Evolutionary conservation across 1,140 invertebrate species (phyloP).

Genomic region (Saccostrea cuccullata): DNA sequence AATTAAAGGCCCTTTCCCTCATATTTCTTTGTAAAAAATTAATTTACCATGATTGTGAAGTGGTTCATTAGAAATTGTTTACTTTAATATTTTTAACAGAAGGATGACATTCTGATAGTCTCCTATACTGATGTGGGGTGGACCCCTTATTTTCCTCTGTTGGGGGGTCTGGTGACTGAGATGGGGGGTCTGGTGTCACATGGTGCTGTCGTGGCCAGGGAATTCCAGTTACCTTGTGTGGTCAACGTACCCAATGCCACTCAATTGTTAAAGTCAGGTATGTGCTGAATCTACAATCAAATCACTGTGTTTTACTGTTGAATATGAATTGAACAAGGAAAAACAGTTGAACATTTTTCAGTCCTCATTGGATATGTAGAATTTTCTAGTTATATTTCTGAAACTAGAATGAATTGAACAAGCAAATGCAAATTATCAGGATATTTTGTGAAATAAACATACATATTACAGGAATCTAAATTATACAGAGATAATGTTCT

Average conservation of each 20-base stretch:
- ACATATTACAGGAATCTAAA: too few species aligned
- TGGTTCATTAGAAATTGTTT: too few species aligned
- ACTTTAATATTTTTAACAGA: slow-evolving; percentile 66
- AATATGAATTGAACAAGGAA: too few species aligned
- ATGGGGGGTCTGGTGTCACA: slow-evolving; percentile 91
- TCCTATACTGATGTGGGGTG: slow-evolving; percentile 90
- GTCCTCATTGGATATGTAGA: not conserved
- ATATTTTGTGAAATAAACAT: too few species aligned
- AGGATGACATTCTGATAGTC: slow-evolving; percentile 89
- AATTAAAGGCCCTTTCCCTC: too few species aligned
- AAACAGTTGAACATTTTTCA: not conserved
- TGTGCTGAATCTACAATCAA: slow-evolving; percentile 6
- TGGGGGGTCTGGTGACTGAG: slow-evolving; percentile 90
- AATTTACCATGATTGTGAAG: too few species aligned
- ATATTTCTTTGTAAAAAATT: too few species aligned
- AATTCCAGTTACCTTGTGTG: slow-evolving; percentile 91
- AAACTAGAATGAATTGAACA: too few species aligned
- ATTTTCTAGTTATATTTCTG: too few species aligned
- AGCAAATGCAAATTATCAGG: too few species aligned
- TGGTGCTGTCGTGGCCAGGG: slow-evolving; percentile 92
- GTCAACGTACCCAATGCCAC: slow-evolving; percentile 87
- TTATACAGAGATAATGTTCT: too few species aligned
- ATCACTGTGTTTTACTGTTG: not conserved
- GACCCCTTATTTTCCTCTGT: slow-evolving; percentile 91
- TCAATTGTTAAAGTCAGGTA: slow-evolving; percentile 84